Evolutionary conservation across 2,797 vertebrate genomes (phyloP), one percentile per base, ranked within the genome.

Genomic region (Tachyglossus aculeatus): DNA sequence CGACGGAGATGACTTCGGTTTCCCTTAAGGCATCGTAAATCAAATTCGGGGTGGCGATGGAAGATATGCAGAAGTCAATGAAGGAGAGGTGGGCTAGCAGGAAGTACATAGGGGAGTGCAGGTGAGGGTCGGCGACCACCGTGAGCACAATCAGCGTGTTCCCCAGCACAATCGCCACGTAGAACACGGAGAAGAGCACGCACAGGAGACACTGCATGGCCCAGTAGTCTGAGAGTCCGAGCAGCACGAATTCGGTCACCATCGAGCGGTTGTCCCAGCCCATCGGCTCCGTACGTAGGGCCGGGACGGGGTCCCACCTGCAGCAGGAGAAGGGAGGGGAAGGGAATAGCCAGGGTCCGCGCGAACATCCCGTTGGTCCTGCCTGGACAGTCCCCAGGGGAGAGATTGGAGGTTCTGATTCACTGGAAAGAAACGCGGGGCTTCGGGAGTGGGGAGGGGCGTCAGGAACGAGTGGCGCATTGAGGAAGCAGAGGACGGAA

Each of bases 91-190:
- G 86, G 27, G 76, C 78, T 40, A 86, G 40, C 44, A 88, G 65
- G 48, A 88, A 81, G 29, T 86, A 86, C 88, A 89, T 84, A 31
- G 86, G 84, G 5, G 81, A 78, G 29, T 87, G 81, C 13, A 76
- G 51, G 1, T 39, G 48, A 24, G 36, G 27, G 40, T 66, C 56
- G 16, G 13, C 19, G 31, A 65, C 55, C 9, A 71, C 67, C 24
- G 70, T 40, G 9, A 71, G 47, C 2, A 77, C 65, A 39, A 77
- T 77, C 9, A 77, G 12, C 25, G 55, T 11, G 55, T 77, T 71
- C 44, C 50, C 63, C 16, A 72, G 7, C 32, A 77, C 43, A 19
- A 62, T 62, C 45, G 40, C 50, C 16, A 61, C 33, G 39, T 77
- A 77, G 47, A 67, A 33, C 8, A 77, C 14, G 52, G 71, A 59